Percentiles rank a stretch among this genome's conserved stretches.
phyloP scores from a whole-genome alignment of 2,888 invertebrate species.

The Drepana falcataria region DNA sequence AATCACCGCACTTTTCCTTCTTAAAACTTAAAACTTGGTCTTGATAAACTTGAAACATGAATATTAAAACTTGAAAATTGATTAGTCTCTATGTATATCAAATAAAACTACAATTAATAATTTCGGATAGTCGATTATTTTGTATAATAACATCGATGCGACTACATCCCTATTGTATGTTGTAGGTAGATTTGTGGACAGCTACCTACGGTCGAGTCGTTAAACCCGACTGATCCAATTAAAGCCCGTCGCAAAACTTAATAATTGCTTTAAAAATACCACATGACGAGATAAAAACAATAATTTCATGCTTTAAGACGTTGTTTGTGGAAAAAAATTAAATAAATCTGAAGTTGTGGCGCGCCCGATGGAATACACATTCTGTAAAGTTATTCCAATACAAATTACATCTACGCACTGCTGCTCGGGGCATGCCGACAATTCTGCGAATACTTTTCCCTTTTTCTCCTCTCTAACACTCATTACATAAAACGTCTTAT shows the following conservation, averaged over 20 bases:
- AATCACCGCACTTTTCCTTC: too few relatives aligned
- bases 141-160: background rate
- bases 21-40: too few relatives aligned
- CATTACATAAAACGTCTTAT: constrained; percentile 21
- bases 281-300: constrained; percentile 73
- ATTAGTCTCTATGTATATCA: too few relatives aligned
- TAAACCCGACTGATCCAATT: constrained; percentile 72
- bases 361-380: constrained; percentile 69
- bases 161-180: background rate
- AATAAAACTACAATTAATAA: too few relatives aligned
- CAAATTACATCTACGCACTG: constrained; percentile 75
- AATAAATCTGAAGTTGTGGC: constrained; percentile 62
- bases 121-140: background rate
- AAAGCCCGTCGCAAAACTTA: constrained; percentile 67
- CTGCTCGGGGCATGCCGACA: constrained; percentile 67
- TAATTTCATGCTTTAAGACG: constrained; percentile 74
- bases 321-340: constrained; percentile 73
- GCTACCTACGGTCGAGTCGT: constrained; percentile 48
- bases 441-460: constrained; percentile 75
- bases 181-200: constrained; percentile 35
- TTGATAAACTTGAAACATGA: too few relatives aligned
- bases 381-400: constrained; percentile 75
- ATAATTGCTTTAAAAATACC: constrained; percentile 77
- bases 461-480: constrained; percentile 63
- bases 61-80: too few relatives aligned